These are phyloP conservation scores for Petrolisthes manimaculis DNA, from an alignment of 2,888 invertebrate genomes.

Conservation along the genomic window DNA sequence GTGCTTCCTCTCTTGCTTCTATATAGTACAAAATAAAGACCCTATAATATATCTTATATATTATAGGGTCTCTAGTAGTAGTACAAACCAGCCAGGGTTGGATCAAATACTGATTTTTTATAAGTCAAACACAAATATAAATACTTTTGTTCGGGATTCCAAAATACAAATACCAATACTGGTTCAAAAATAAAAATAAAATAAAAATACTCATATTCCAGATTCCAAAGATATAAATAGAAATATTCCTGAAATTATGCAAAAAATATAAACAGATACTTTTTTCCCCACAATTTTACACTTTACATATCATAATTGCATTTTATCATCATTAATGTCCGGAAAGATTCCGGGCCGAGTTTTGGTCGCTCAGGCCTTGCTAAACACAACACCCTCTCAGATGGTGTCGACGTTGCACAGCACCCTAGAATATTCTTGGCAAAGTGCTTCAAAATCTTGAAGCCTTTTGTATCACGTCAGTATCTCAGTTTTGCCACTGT, in stretches of 20 bases:
- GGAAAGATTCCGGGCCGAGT: constrained; percentile 18
- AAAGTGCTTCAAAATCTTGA: constrained; percentile 41
- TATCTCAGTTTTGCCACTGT: too few relatives aligned
- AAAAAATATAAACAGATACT: neutral
- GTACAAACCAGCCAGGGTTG: too few relatives aligned
- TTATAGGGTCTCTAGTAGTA: too few relatives aligned
- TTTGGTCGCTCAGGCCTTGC: constrained; percentile 13
- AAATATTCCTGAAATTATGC: constrained; percentile 23
- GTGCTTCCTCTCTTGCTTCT: too few relatives aligned
- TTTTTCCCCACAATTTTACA: neutral
- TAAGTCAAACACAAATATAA: too few relatives aligned
- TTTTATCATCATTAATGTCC: constrained; percentile 31
- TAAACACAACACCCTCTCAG: constrained; percentile 29
- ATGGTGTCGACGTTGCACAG: constrained; percentile 32
- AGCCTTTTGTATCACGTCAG: constrained; percentile 21
- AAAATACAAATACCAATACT: too few relatives aligned
- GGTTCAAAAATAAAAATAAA: constrained; percentile 3
- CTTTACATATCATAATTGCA: constrained; percentile 24
- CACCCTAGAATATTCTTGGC: constrained; percentile 20
- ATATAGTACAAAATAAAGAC: too few relatives aligned
- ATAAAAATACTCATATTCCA: constrained; percentile 18
- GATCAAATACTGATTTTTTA: too few relatives aligned
- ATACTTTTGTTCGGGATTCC: too few relatives aligned
- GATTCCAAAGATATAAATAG: constrained; percentile 8
- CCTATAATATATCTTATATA: too few relatives aligned